Conservation (phyloP, 2,797 vertebrate species). For the Phataginus tricuspis region DNA sequence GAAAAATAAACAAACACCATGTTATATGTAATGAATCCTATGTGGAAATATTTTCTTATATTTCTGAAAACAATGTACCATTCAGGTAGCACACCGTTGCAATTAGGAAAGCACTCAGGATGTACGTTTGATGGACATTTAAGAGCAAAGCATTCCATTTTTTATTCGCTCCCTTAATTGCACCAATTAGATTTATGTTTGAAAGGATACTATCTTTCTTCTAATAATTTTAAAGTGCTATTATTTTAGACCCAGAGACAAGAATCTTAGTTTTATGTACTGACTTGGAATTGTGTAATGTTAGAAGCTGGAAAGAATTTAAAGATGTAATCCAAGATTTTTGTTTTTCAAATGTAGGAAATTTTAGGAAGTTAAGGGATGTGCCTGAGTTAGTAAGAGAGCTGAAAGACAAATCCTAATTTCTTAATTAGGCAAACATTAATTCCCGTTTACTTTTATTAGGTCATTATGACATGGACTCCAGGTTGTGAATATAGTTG, state of each 20-base stretch:
- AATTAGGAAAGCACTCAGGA: neutral
- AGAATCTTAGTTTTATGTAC: neutral
- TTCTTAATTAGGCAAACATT: neutral
- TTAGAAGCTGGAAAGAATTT: neutral
- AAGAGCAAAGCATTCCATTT: no score
- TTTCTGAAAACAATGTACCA: slow-evolving; percentile 11
- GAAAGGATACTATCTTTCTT: neutral
- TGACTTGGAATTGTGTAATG: neutral
- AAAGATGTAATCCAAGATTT: neutral
- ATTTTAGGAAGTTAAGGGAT: neutral
- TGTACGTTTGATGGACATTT: neutral
- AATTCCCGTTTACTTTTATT: neutral
- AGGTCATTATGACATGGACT: neutral
- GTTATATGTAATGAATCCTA: neutral
- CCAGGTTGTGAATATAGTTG: neutral
- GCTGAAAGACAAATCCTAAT: neutral
- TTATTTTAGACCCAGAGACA: neutral
- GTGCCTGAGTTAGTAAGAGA: neutral
- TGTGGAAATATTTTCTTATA: neutral
- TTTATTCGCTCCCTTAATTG: neutral
- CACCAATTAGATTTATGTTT: neutral
- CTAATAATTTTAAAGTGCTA: neutral
- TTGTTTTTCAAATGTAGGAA: neutral
- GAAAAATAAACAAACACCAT: slow-evolving; percentile 37
- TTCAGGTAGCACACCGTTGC: neutral